Conservation (phyloP, 2,888 invertebrate species). For the Dinocampus coccinellae region DNA sequence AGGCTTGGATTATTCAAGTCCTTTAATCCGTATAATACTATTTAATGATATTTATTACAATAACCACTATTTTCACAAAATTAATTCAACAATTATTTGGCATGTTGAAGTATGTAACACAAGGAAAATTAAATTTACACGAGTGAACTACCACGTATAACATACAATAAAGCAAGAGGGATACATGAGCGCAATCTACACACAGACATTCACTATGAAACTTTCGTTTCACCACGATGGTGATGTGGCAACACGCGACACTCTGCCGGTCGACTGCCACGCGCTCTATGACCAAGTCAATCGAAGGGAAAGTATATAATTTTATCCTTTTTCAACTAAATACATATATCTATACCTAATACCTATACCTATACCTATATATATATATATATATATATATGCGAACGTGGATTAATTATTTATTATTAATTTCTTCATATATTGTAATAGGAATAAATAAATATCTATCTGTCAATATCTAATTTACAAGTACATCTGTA, state of each 20-base stretch:
- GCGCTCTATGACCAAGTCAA: constrained; percentile 48
- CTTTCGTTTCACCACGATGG: constrained; percentile 60
- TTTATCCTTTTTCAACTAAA: too few species aligned
- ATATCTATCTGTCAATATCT: too few species aligned
- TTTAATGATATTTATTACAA: neutral
- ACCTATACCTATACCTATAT: neutral
- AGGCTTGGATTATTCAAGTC: constrained; percentile 2
- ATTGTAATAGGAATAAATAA: too few species aligned
- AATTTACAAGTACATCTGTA: too few species aligned
- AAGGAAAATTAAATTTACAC: constrained; percentile 42
- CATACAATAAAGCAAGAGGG: constrained; percentile 40
- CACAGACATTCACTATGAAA: constrained; percentile 51
- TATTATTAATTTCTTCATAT: too few species aligned
- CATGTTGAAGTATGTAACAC: constrained; percentile 52
- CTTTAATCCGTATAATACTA: neutral
- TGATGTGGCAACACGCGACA: constrained; percentile 69
- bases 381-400: neutral
- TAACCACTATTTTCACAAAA: neutral
- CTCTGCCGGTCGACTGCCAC: constrained; percentile 48
- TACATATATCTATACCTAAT: too few species aligned
- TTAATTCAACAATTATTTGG: constrained; percentile 53
- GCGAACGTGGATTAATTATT: too few species aligned
- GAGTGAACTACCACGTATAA: constrained; percentile 55
- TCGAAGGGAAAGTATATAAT: constrained; percentile 4
- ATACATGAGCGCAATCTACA: constrained; percentile 62